Evolutionary conservation across 2,797 vertebrate species (phyloP).

Genomic region (Cephalopachus bancanus): DNA sequence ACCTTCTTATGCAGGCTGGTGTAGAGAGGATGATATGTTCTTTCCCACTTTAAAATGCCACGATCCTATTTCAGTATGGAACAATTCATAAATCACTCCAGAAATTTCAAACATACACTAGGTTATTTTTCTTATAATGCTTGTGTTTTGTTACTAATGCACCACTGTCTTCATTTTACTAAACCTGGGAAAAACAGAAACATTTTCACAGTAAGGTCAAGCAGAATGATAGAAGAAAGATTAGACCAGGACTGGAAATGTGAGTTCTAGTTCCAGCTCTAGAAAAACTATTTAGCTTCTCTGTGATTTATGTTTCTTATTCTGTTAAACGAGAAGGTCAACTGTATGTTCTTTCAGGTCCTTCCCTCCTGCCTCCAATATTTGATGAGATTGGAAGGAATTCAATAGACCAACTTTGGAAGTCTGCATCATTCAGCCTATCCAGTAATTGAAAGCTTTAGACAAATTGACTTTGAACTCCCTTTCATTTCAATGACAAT

Average conservation of each 20-base stretch:
- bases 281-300: slow-evolving; percentile 34
- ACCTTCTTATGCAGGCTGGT: neutral
- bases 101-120: neutral
- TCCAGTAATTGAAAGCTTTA: slow-evolving; percentile 60
- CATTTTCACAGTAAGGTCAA: slow-evolving; percentile 14
- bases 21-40: neutral
- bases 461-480: slow-evolving; percentile 55
- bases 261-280: neutral
- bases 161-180: slow-evolving; percentile 9
- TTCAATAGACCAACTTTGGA: slow-evolving; percentile 1
- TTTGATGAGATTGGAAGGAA: slow-evolving; percentile 9
- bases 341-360: neutral
- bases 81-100: neutral
- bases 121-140: slow-evolving; percentile 23
- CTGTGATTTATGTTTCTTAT: slow-evolving; percentile 23
- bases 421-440: neutral
- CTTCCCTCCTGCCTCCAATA: neutral
- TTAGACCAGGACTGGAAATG: neutral
- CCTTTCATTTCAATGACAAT: slow-evolving; percentile 45
- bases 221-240: neutral
- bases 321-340: slow-evolving; percentile 37
- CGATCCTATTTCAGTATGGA: neutral
- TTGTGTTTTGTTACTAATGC: neutral
- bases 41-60: slow-evolving; percentile 7
- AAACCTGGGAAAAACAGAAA: neutral